Percentiles rank a stretch among this genome's conserved stretches.
Conservation (phyloP, 2,113 vertebrate genomes). For the Platichthys stellatus region DNA sequence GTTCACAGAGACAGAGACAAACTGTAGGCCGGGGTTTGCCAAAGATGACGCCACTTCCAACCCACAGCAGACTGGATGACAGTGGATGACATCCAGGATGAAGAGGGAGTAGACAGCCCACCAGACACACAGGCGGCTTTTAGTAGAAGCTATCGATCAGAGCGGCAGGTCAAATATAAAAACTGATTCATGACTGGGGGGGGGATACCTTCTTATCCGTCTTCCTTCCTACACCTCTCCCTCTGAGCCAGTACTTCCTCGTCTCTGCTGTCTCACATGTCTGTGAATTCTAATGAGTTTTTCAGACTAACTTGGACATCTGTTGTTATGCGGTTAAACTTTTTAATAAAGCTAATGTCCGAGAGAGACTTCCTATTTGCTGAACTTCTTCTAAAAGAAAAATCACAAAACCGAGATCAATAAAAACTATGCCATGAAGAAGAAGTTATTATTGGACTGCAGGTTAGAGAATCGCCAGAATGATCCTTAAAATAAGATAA, state of each 20-base stretch:
- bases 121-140: conserved; percentile 23
- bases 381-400: not conserved
- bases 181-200: conserved; percentile 41
- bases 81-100: conserved; percentile 3
- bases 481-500: not conserved
- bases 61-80: conserved; percentile 18
- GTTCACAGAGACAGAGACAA: conserved; percentile 7
- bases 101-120: conserved; percentile 21
- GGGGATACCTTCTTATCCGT: conserved; percentile 40
- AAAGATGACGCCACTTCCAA: conserved; percentile 11
- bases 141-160: conserved; percentile 52
- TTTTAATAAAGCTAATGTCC: not conserved
- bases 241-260: conserved; percentile 23
- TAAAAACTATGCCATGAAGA: not conserved
- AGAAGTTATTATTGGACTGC: too few species aligned
- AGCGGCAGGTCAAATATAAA: conserved; percentile 56
- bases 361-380: not conserved
- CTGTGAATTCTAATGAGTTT: conserved; percentile 25
- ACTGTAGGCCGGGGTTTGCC: not conserved
- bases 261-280: conserved; percentile 40
- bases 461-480: too few species aligned
- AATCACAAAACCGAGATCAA: not conserved
- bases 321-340: not conserved
- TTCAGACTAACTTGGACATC: not conserved
- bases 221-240: conserved; percentile 15